phyloP scores from a whole-genome alignment of 2,888 invertebrate genomes.

The Clivina fossor region DNA sequence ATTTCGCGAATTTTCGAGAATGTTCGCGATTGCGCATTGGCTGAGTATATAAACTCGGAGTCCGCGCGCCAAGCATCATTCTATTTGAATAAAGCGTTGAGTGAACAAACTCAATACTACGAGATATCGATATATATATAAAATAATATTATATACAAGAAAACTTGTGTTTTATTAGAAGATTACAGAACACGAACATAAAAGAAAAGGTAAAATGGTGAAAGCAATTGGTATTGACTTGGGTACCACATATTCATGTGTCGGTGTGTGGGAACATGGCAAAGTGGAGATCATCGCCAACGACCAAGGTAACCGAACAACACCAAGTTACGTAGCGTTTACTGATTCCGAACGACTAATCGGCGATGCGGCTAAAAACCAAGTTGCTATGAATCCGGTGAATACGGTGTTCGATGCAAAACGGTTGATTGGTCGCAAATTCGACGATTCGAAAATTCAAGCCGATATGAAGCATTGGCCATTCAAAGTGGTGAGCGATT shows the following conservation, averaged over 20 bases:
- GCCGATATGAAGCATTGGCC: conserved; percentile 79
- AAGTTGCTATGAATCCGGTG: conserved; percentile 70
- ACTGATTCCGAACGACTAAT: conserved; percentile 68
- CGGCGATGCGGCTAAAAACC: conserved; percentile 72
- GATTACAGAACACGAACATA: too few relatives aligned
- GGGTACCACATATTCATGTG: conserved; percentile 85
- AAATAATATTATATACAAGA: too few relatives aligned
- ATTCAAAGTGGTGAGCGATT: conserved; percentile 65
- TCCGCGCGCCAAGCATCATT: too few relatives aligned
- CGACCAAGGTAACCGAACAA: conserved; percentile 85
- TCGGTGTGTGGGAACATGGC: conserved; percentile 78
- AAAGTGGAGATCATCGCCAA: conserved; percentile 87
- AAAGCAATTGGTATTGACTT: conserved; percentile 77
- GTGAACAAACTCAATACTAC: too few relatives aligned
- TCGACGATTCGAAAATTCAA: conserved; percentile 70
- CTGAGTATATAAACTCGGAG: too few relatives aligned
- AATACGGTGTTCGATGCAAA: conserved; percentile 71
- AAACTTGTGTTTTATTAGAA: too few relatives aligned
- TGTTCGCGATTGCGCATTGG: too few relatives aligned
- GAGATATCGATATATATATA: too few relatives aligned
- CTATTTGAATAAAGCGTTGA: too few relatives aligned
- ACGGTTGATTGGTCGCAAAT: conserved; percentile 65
- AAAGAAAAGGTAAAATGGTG: conserved; percentile 23
- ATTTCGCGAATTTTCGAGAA: too few relatives aligned
- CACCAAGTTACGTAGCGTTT: conserved; percentile 78